phyloP scores from a whole-genome alignment of 2,113 vertebrate genomes.

The Chionomys nivalis region DNA sequence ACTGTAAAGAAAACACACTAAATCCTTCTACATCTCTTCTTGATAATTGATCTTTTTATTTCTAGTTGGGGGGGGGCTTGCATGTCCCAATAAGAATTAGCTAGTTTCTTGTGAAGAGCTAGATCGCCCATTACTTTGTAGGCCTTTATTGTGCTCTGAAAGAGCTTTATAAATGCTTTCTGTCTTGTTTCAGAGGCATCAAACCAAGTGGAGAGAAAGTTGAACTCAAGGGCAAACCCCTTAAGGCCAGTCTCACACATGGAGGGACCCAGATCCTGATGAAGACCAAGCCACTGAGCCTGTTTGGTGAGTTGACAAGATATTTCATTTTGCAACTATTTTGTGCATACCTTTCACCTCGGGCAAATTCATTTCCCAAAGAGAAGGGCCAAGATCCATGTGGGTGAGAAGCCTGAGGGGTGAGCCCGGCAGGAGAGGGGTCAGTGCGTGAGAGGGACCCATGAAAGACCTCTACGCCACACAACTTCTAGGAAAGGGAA shows the following conservation, averaged over 20 bases:
- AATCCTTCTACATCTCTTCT: conserved; percentile 78
- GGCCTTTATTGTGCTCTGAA: neutral
- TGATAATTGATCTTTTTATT: conserved; percentile 39
- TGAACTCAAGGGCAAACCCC: conserved; percentile 72
- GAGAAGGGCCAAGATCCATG: conserved; percentile 2
- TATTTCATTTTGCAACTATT: conserved; percentile 51
- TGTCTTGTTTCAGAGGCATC: conserved; percentile 9
- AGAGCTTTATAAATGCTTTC: conserved; percentile 1
- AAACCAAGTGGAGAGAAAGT: neutral
- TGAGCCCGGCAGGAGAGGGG: neutral
- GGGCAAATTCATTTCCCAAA: conserved; percentile 60
- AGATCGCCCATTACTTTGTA: neutral
- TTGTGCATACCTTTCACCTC: conserved; percentile 61
- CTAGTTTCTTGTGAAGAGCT: conserved; percentile 14
- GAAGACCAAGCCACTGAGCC: conserved; percentile 36
- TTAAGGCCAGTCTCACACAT: conserved; percentile 41
- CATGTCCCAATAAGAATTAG: neutral
- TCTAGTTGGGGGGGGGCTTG: neutral
- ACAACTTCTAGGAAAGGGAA: neutral
- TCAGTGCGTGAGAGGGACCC: neutral
- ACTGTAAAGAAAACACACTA: conserved; percentile 80
- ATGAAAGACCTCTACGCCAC: neutral
- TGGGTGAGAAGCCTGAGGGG: neutral
- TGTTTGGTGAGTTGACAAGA: conserved; percentile 57
- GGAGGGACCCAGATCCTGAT: neutral